Evolutionary conservation across 2,888 invertebrate genomes (phyloP), one percentile per base, ranked within the genome.

Genomic region (Neocrepidodera transversa): DNA sequence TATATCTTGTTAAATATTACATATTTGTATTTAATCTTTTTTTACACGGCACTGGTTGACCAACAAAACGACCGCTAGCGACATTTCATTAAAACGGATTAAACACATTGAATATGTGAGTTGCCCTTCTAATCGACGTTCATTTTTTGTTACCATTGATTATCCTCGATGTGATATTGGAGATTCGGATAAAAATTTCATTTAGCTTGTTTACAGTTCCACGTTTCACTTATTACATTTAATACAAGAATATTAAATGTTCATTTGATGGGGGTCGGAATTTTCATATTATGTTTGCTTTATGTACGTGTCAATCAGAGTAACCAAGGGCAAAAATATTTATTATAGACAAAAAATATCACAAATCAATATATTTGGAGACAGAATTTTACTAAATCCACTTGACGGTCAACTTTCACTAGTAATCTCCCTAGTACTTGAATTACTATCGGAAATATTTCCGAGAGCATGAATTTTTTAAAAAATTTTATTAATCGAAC

Each of bases 41-140:
- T 10, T 10, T 28, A 28, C 28, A 4, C 32, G 32, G 17, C 38
- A 38, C 38, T 38, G 38, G 14, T 2, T 2, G 35, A 36, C 13
- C 16, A 17, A 2, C 4, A 35, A 38, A 17, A 17, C 14, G 38
- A 63, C 10, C 23, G 11, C 23, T 20, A 40, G 52, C 65, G 66
- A 72, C 68, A 71, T 75, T 72, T 75, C 75, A 76, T 76, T 75
- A 75, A 76, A 75, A 75, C 72, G 74, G 74, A 74, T 75, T 71
- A 72, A 71, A 72, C 71, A 71, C 72, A 68, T 68, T 67, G 68
- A 70, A 69, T 65, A 68, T 66, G 64, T 63, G 63, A 61, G 67
- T 63, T 66, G 66, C 62, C 67, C 63, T 66, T 58, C 58, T 62
- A 65, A 68, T 67, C 65, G 58, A 58, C 54, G 53, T 60, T 35